Evolutionary conservation across 35 echinoderm and acorn worm genomes (phyloP), one percentile per base, ranked within the genome.

Genomic region (Apostichopus californicus): DNA sequence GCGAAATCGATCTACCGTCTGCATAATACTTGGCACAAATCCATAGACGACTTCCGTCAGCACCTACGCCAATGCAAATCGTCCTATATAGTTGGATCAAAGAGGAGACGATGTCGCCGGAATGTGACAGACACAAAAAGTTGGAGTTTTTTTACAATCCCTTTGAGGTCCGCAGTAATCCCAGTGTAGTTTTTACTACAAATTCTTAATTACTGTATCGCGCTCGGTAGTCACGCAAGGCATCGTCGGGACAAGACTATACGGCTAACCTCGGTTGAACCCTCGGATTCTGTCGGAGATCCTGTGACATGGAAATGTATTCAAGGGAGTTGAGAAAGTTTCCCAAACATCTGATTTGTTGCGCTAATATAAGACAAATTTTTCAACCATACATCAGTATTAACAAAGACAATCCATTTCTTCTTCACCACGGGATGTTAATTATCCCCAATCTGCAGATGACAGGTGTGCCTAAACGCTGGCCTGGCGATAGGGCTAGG

Each of bases 151-250:
- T 85, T 85, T 85, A 85, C 81, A 60, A 59, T 15, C 55, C 81
- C 81, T 85, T 15, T 85, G 81, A 85, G 81, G 81, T 85, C 15
- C 81, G 8, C 58, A 58, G 81, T 85, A 85, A 85, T 85, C 81
- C 81, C 81, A 85, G 81, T 85, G 8, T 85, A 85, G 54, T 85
- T 85, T 85, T 85, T 85, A 58, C 81, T 85, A 85, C 81, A 85
- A 85, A 85, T 85, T 85, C 81, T 85, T 85, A 56, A 85, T 85
- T 85, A 85, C 55, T 13, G 81, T 58, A 18, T 21, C 55, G 56
- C 14, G 55, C 54, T 85, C n/a, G 14, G 55, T 85, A 85, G 81
- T 85, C 81, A 85, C 81, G 81, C 81, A 85, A 85, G 81, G 81
- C 55, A 58, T 20, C 81, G 81, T 85, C 81, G 18, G 18, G 81